Evolutionary conservation across 1,140 invertebrate genomes (phyloP).

Genomic region (Trachymyrmex septentrionalis): DNA sequence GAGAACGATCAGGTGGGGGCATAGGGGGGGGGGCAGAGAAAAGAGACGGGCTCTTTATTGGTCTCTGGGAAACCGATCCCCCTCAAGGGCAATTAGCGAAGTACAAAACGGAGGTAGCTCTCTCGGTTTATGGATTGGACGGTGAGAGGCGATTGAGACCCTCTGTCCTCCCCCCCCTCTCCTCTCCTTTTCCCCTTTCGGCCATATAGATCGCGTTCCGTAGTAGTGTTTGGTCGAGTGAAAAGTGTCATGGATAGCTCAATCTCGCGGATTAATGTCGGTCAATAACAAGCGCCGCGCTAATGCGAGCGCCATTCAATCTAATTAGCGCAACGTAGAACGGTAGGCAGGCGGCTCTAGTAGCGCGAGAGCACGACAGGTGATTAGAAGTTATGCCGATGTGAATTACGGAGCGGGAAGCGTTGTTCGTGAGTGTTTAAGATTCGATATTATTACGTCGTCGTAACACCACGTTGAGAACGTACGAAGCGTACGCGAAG

Average conservation of each 20-base stretch:
- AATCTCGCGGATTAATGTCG: slow-evolving; percentile 68
- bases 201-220: slow-evolving; percentile 52
- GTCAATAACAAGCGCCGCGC: slow-evolving; percentile 54
- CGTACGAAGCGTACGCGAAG: neutral
- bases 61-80: slow-evolving; percentile 74
- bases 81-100: slow-evolving; percentile 77
- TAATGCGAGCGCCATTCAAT: slow-evolving; percentile 66
- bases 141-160: slow-evolving; percentile 66
- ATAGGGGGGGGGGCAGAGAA: slow-evolving; percentile 32
- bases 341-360: slow-evolving; percentile 17
- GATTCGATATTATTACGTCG: slow-evolving; percentile 33
- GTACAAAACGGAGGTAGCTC: slow-evolving; percentile 73
- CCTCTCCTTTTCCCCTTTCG: neutral
- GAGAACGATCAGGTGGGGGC: slow-evolving; percentile 24
- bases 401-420: slow-evolving; percentile 36
- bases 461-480: neutral
- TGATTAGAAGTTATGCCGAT: slow-evolving; percentile 54
- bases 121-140: slow-evolving; percentile 75
- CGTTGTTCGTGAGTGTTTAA: neutral
- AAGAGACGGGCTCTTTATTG: slow-evolving; percentile 73
- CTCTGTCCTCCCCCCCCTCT: neutral
- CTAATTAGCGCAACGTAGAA: slow-evolving; percentile 42
- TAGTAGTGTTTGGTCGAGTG: slow-evolving; percentile 54
- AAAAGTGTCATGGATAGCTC: slow-evolving; percentile 72
- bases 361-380: slow-evolving; percentile 38